A percentile compares a stretch with the other conserved stretches of the same genome.
Conservation (phyloP, 2,888 invertebrate genomes). For the Eupithecia pulchellata region DNA sequence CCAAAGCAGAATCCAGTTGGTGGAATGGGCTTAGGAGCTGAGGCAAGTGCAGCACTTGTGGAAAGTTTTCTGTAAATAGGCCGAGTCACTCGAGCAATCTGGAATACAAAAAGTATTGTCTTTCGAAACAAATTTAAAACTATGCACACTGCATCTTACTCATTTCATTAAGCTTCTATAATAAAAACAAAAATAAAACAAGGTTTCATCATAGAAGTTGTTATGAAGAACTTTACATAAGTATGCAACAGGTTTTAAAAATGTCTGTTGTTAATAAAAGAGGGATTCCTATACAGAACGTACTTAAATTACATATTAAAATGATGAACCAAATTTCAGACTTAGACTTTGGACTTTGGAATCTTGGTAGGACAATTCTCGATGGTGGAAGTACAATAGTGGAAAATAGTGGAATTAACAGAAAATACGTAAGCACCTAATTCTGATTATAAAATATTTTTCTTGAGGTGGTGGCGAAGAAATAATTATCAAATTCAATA, state of each 20-base stretch:
- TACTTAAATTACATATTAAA: neutral
- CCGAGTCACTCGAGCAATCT: slow-evolving; percentile 68
- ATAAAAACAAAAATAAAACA: neutral
- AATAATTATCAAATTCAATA: neutral
- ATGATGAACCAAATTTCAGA: neutral
- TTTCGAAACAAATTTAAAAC: neutral
- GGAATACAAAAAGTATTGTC: slow-evolving; percentile 47
- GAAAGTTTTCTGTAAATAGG: slow-evolving; percentile 73
- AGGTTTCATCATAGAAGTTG: neutral
- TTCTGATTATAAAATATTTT: neutral
- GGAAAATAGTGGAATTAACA: neutral
- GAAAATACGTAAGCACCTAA: neutral
- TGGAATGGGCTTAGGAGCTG: slow-evolving; percentile 71
- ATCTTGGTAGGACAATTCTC: neutral
- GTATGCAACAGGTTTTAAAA: neutral
- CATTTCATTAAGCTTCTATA: neutral
- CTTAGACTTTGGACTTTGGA: slow-evolving; percentile 47
- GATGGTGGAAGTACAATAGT: neutral
- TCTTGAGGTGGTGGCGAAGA: neutral
- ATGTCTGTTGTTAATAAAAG: neutral
- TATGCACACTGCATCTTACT: neutral
- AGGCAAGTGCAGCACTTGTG: slow-evolving; percentile 60
- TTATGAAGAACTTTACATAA: neutral
- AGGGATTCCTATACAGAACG: neutral
- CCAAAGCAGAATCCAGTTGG: slow-evolving; percentile 76